Base-by-base conservation (phyloP, 2,888 invertebrate species). In the Allolobophora icterica region DNA sequence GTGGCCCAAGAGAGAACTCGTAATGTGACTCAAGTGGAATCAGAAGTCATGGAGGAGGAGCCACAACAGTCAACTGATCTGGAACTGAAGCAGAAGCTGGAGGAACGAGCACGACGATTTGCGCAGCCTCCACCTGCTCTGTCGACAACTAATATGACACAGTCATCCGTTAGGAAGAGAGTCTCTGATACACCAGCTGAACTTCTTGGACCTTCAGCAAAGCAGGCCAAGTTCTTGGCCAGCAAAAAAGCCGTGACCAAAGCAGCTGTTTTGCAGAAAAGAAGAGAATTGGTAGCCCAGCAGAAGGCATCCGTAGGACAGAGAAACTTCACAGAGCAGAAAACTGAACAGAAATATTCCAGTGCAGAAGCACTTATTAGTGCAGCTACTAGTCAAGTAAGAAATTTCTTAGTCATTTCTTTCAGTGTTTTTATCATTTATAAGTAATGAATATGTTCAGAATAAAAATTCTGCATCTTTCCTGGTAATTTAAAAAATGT, bases 91-190 rank as follows among this genome's bases (percentile, higher is more conserved):
- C 89, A 33, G 33, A 89, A 17, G 45, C 89, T 89, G 42, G 89
- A 89, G 33, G 89, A 42, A 6, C 38, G 89, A 33, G 89, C 89
- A 42, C 33, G 89, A 89, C 38, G 89, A 52, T 89, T 89, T 89
- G 89, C 89, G 45, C 45, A 89, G 89, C 52, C 89, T 45, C 17
- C 21, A 1, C n/a, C n/a, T 45, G 34, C 89, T 89, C 42, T 45
- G 45, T 40, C 30, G 89, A 24, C 8, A 11, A 30, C 87, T 33
- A 87, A 21, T 15, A 11, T 38, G 35, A 13, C 33, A 24, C 2
- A 89, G 34, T 30, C 38, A 11, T 4, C 34, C 5, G 52, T 89
- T 42, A 42, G 30, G 89, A 42, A 52, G 33, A 42, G 42, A 42
- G 19, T 40, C 11, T 45, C 89, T 89, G 89, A 89, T 89, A 33